A percentile compares a stretch with the other conserved stretches of the same genome.
Conservation (phyloP, 2,113 vertebrate genomes). For the Macquaria ambigua region DNA sequence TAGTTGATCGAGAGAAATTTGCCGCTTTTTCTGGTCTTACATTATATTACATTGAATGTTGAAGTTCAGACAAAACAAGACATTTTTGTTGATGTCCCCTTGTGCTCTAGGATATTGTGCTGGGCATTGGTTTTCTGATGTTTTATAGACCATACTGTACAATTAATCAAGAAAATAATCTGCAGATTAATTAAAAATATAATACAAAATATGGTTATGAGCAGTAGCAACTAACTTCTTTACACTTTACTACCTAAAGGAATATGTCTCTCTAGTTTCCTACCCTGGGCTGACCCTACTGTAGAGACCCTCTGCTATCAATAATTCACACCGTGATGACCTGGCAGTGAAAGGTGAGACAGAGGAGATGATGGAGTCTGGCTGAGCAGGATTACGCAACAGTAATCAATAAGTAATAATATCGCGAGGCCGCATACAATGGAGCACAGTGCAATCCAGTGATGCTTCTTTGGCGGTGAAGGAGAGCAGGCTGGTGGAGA, state of each 20-base stretch:
- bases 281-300: background rate
- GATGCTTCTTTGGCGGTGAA: constrained; percentile 14
- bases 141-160: too few species aligned
- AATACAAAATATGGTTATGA: background rate
- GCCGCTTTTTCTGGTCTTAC: too few species aligned
- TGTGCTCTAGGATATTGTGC: too few species aligned
- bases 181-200: too few species aligned
- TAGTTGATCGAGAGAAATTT: too few species aligned
- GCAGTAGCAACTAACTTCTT: background rate
- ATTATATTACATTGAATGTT: too few species aligned
- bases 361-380: constrained; percentile 31
- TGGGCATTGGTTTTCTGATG: too few species aligned
- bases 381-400: constrained; percentile 50
- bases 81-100: too few species aligned
- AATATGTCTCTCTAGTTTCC: background rate
- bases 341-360: constrained; percentile 60
- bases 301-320: constrained; percentile 37
- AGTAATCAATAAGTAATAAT: constrained; percentile 71
- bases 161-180: too few species aligned
- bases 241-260: background rate
- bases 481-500: constrained; percentile 46
- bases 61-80: too few species aligned
- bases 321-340: constrained; percentile 61
- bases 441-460: constrained; percentile 21
- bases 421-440: background rate